Percentiles rank a stretch among this genome's conserved stretches.
These are phyloP conservation scores for Cantharis lateralis DNA, from an alignment of 2,888 invertebrate species.

Conservation along the genomic window DNA sequence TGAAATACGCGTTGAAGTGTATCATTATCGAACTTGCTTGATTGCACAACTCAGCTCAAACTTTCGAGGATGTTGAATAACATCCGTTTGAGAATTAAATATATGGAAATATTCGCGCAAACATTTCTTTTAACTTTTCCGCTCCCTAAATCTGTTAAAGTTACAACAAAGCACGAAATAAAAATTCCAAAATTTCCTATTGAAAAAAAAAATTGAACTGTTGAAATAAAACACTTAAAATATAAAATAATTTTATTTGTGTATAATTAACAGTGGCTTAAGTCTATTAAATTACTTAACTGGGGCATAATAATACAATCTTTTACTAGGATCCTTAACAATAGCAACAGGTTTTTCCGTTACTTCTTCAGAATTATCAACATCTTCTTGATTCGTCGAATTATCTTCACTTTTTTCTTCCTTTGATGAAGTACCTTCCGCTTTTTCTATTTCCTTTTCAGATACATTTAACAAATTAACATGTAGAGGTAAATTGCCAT, in stretches of 20 bases:
- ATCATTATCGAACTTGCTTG: no score
- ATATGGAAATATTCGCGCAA: no score
- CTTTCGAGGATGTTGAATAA: no score
- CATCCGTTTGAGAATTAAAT: no score
- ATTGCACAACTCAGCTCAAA: no score
- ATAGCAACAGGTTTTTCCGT: slow-evolving; percentile 33
- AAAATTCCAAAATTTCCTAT: no score
- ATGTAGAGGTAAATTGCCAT: slow-evolving; percentile 43
- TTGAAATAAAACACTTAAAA: not conserved
- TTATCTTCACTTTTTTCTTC: slow-evolving; percentile 9
- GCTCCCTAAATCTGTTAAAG: not conserved
- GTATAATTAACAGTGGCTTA: not conserved
- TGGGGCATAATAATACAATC: slow-evolving; percentile 53
- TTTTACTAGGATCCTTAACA: slow-evolving; percentile 52
- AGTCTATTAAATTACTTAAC: slow-evolving; percentile 29
- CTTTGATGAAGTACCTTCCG: slow-evolving; percentile 7
- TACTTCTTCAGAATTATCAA: not conserved
- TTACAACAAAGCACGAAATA: not conserved
- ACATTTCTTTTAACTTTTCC: not conserved
- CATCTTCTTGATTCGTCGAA: not conserved
- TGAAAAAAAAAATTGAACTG: no score
- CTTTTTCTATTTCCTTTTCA: not conserved
- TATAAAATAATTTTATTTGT: slow-evolving; percentile 1
- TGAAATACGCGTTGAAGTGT: no score
- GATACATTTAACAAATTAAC: slow-evolving; percentile 43